Base-by-base conservation (phyloP, 1,140 invertebrate species). In the Megalonaias nervosa region DNA sequence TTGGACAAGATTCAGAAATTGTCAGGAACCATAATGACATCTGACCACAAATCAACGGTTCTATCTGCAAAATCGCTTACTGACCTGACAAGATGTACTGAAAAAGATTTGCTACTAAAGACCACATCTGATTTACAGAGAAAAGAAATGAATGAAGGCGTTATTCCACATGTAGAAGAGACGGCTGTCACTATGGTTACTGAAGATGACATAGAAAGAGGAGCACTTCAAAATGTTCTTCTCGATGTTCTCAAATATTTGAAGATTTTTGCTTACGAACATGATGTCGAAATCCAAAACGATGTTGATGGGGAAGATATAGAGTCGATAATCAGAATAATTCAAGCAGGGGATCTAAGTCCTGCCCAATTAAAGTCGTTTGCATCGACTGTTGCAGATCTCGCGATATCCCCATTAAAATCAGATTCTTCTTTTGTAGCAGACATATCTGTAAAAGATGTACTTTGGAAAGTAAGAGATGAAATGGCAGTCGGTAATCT, bases 351-450 rank as follows among this genome's bases (percentile, higher is more conserved):
- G 5, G 23, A n/a, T 3, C 23, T 77, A 17, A 61, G 15, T 19
- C 21, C 60, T 38, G 70, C 66, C 11, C 11, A 58, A 4, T n/a
- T 77, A 55, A 21, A 61, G 15, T 64, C 60, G 12, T 72, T 77
- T 6, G 75, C 75, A n/a, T 31, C 19, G 6, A 23, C 70, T 58
- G 68, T 77, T 48, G 75, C 66, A 16, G 56, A n/a, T 15, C 23
- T 71, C 55, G 15, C 72, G 11, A 77, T 66, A 56, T 67, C 62
- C 17, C 75, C 69, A 14, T 56, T 77, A 23, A 71, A 77, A 55
- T 77, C 75, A 15, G 69, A 77, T 14, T 77, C 75, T 17, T 77
- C 75, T 31, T 55, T 71, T 21, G 58, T 57, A n/a, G 75, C 75
- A 17, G n/a, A 21, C 23, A 17, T 71, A 23, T 61, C 56, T n/a